Evolutionary conservation across 2,888 invertebrate genomes (phyloP), one percentile per base, ranked within the genome.

Genomic region (Nycteola revayana): DNA sequence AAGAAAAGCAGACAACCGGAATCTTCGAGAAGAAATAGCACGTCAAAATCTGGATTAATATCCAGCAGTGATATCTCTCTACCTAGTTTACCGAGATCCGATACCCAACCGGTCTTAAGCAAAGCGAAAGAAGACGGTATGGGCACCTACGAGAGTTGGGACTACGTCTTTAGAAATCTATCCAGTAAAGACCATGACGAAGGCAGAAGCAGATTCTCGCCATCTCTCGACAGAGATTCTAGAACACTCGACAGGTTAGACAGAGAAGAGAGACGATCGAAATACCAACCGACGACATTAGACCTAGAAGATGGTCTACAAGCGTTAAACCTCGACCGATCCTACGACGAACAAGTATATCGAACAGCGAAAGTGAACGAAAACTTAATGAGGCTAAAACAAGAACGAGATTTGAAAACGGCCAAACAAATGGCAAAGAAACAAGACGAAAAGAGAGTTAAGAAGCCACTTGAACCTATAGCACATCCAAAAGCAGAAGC

Each of bases 121-220:
- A 89, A 89, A 51, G 92, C 92, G 10, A 87, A 86, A 39, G 92
- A 93, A 49, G 93, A 93, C 44, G 92, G 92, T 0, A 91, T 92
- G 65, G 92, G 93, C 0, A 92, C 92, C 0, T 92, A 92, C 36
- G 94, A 94, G 49, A 91, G 92, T 31, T 96, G 95, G 95, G 94
- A 94, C 64, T 95, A 94, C 63, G 95, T 95, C 0, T 95, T 93
- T 65, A 90, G 92, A 52, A 93, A 94, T 66, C 79, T 95, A 20
- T 94, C 95, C 37, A 93, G 92, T 52, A 92, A 94, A 57, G 93
- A 94, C 0, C 94, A 94, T 51, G 86, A 89, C 1, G 94, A 94
- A 54, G 92, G 91, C 0, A 92, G 93, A 27, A 93, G 92, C 35
- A 91, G 95, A 53, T 87, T 93, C 35, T 90, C 90, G 4, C 85